Evolutionary conservation across 2,113 vertebrate genomes (phyloP).

Genomic region (Henicopernis longicauda): DNA sequence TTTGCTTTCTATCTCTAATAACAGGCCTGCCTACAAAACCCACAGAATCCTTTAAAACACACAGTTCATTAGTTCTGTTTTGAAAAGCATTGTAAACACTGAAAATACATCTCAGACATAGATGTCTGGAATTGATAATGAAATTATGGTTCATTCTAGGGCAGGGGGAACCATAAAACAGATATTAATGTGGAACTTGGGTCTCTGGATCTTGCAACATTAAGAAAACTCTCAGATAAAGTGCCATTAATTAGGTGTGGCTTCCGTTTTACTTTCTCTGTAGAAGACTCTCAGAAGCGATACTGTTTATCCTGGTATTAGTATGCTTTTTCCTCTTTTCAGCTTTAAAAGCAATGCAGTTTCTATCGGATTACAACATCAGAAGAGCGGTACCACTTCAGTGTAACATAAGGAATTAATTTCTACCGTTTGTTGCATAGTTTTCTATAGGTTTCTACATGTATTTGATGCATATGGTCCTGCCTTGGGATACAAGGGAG

Average conservation of each 20-base stretch:
- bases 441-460: background rate
- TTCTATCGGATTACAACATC: background rate
- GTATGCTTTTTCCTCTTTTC: background rate
- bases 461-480: background rate
- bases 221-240: background rate
- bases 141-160: background rate
- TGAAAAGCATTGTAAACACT: conserved; percentile 42
- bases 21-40: background rate
- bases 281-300: background rate
- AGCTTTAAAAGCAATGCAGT: background rate
- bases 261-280: background rate
- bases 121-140: conserved; percentile 37
- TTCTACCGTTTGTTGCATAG: background rate
- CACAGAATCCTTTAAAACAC: conserved; percentile 14
- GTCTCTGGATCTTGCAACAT: background rate
- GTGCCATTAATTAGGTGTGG: background rate
- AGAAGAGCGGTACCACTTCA: background rate
- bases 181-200: background rate
- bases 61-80: conserved; percentile 50
- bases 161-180: background rate
- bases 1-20: conserved; percentile 24
- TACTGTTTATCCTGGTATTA: background rate
- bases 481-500: background rate
- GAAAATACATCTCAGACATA: conserved; percentile 8
- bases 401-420: background rate